Conservation (phyloP, 2,888 invertebrate genomes). For the Drosophila lacicola region DNA sequence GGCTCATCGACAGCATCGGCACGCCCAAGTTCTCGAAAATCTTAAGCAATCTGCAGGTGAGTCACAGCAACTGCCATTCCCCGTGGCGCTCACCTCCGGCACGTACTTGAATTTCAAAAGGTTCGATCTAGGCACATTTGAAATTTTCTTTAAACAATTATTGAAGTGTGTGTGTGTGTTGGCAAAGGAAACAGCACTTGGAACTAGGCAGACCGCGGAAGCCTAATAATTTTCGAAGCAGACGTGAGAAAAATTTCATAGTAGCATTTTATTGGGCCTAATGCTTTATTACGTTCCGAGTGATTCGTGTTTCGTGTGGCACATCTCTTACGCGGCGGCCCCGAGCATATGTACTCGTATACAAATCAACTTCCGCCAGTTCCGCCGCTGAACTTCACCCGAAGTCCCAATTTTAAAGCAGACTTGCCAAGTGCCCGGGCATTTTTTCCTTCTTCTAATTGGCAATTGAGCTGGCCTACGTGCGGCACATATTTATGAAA, state of each 20-base stretch:
- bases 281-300: slow-evolving; percentile 47
- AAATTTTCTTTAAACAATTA: slow-evolving; percentile 39
- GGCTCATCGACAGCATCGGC: slow-evolving; percentile 82
- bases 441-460: slow-evolving; percentile 72
- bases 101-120: slow-evolving; percentile 40
- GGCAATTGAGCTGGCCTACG: slow-evolving; percentile 82
- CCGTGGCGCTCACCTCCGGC: slow-evolving; percentile 25
- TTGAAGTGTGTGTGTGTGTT: slow-evolving; percentile 22
- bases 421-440: slow-evolving; percentile 50
- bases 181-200: slow-evolving; percentile 35
- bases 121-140: slow-evolving; percentile 23
- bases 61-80: slow-evolving; percentile 22
- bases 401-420: slow-evolving; percentile 53
- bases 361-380: slow-evolving; percentile 81
- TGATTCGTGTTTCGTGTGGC: slow-evolving; percentile 26
- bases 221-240: slow-evolving; percentile 71
- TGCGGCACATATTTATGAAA: slow-evolving; percentile 75
- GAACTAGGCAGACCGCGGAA: slow-evolving; percentile 37
- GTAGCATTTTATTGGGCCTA: slow-evolving; percentile 58
- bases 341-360: slow-evolving; percentile 56
- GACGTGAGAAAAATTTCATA: slow-evolving; percentile 75
- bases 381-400: slow-evolving; percentile 44
- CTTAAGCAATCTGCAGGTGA: slow-evolving; percentile 82
- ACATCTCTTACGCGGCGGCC: slow-evolving; percentile 7
- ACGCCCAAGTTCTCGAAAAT: slow-evolving; percentile 81